Evolutionary conservation across 92 coral and sea anemone species (phyloP).

Genomic region (Palythoa grandis): DNA sequence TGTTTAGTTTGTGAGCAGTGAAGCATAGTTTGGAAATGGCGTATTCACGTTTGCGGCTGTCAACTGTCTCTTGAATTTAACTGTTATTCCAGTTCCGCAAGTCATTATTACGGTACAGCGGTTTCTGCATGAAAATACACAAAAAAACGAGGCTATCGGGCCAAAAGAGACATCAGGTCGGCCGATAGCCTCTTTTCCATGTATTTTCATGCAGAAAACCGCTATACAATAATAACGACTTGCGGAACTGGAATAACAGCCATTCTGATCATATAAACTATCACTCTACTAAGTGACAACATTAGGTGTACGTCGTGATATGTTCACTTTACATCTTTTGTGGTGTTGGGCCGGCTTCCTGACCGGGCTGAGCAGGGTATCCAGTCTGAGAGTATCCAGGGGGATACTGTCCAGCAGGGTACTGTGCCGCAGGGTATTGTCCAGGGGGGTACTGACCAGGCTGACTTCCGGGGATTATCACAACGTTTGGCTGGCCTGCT

Average conservation of each 20-base stretch:
- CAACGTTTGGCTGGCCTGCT: constrained; percentile 23
- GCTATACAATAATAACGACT: no score
- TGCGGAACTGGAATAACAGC: no score
- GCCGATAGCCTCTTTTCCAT: no score
- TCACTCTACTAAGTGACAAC: background rate
- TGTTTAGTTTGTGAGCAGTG: no score
- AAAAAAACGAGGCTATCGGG: no score
- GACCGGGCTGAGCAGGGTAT: constrained; percentile 11
- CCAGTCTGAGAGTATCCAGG: background rate
- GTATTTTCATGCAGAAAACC: no score
- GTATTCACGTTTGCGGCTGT: background rate
- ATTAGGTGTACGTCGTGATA: background rate
- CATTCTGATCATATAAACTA: no score
- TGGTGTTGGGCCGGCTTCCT: constrained; percentile 29
- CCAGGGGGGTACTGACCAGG: constrained; percentile 36
- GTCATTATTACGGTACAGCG: no score
- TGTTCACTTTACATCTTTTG: constrained; percentile 7
- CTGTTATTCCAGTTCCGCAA: no score
- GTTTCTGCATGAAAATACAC: no score
- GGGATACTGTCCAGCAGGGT: constrained; percentile 32
- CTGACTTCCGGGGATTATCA: constrained; percentile 19
- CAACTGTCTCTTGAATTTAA: background rate
- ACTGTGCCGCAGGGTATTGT: background rate
- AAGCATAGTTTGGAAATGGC: no score
- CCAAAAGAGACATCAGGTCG: no score